Base-by-base conservation (phyloP, 1,140 invertebrate genomes). In the Cephus cinctus region DNA sequence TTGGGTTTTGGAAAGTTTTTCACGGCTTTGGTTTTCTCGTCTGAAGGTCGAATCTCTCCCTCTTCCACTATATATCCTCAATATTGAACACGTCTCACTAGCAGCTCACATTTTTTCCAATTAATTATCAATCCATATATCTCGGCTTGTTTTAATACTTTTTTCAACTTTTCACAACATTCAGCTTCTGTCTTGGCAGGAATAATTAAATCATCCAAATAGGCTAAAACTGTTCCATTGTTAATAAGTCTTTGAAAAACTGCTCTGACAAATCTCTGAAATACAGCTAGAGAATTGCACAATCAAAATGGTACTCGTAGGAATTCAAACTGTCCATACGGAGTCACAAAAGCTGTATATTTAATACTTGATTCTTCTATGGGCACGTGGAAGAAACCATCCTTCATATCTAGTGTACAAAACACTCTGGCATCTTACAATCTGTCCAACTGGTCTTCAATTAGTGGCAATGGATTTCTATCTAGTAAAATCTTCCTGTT, bases 321-420 rank as follows among this genome's bases (percentile, higher is more conserved):
- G 30, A 52, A 71, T 35, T 73, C 38, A 31, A 35, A 72, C 9
- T 57, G 43, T 2, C 56, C 59, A 15, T 59, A 52, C 5, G 34
- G 34, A 8, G 14, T 14, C 15, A 36, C 34, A 15, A 36, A 36
- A 9, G 34, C 11, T 30, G 11, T 35, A 16, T 9, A 53, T 12
- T 40, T 35, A 15, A 54, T 59, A 14, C 56, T 61, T 12, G 55
- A 47, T 52, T 54, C 50, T 8, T 51, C 40, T 6, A 80, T 44
- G 8, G 59, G 49, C 4, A 81, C 59, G 51, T 83, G 78, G 54
- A 69, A 70, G 52, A 75, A 81, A 4, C 79, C 79, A 30, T 61
- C 68, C 0, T 56, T 54, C 5, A 79, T 40, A 63, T 82, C 79
- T 0, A 82, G 40, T 0, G 69, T 57, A 2, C 65, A 63, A 46